phyloP scores from a whole-genome alignment of 2,888 invertebrate species.

The Taenaris catops region DNA sequence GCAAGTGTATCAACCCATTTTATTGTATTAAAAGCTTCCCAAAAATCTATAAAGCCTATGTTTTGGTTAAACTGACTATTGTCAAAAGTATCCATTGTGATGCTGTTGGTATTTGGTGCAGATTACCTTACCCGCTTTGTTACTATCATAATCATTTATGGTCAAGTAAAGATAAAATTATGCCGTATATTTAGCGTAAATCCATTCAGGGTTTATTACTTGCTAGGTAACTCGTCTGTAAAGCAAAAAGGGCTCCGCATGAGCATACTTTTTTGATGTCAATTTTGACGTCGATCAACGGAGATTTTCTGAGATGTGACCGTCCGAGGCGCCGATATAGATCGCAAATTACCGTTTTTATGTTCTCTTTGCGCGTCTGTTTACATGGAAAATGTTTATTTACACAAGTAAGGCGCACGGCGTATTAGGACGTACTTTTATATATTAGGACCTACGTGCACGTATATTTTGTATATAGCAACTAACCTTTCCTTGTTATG shows the following conservation, averaged over 20 bases:
- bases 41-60: slow-evolving; percentile 61
- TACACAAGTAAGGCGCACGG: slow-evolving; percentile 51
- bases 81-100: slow-evolving; percentile 73
- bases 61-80: slow-evolving; percentile 65
- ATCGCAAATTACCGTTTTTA: slow-evolving; percentile 54
- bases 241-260: slow-evolving; percentile 34
- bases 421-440: slow-evolving; percentile 26
- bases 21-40: slow-evolving; percentile 25
- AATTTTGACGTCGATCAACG: slow-evolving; percentile 22
- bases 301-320: slow-evolving; percentile 28
- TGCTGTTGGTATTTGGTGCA: slow-evolving; percentile 32
- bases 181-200: too few relatives aligned
- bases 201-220: too few relatives aligned
- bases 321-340: slow-evolving; percentile 37
- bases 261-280: slow-evolving; percentile 29
- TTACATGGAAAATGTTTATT: slow-evolving; percentile 73
- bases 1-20: slow-evolving; percentile 38
- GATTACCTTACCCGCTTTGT: slow-evolving; percentile 36
- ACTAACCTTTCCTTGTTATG: too few relatives aligned
- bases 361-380: slow-evolving; percentile 60
- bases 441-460: slow-evolving; percentile 2
- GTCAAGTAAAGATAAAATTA: too few relatives aligned
- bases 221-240: too few relatives aligned
- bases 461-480: slow-evolving; percentile 3
- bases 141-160: slow-evolving; percentile 29